Evolutionary conservation across 2,888 invertebrate genomes (phyloP), one percentile per base, ranked within the genome.

Genomic region (Leucoptera coffeella): DNA sequence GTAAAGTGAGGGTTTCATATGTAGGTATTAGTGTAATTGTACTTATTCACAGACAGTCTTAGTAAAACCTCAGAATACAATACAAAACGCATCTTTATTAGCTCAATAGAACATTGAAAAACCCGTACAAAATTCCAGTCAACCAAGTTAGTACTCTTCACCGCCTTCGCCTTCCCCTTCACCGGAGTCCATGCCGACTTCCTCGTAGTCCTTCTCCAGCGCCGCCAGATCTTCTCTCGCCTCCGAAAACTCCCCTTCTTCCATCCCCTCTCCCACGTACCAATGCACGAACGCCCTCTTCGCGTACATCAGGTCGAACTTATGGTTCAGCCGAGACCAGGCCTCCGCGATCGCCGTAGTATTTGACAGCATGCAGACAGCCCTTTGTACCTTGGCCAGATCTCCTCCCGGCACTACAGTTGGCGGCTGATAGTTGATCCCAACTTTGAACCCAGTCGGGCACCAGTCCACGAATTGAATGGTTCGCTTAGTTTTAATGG

Each of bases 311-410:
- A 89, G 71, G 50, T 88, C 88, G 51, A 89, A 86, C 55, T 88
- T 89, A 53, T 85, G 86, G 54, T 90, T 87, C 33, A 90, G 74
- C 47, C 89, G 78, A 30, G 86, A 86, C 89, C 89, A 90, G 22
- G 89, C 89, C 51, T 90, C 88, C 24, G n/a, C n/a, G n/a, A n/a
- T n/a, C n/a, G n/a, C n/a, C n/a, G n/a, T n/a, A n/a, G n/a, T n/a
- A n/a, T n/a, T 90, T 36, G 85, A 85, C 49, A 91, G 37, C 88
- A 90, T 90, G 65, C 90, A 91, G 2, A 91, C 87, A 20, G 89
- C 88, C 25, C 89, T 74, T 43, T 85, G 85, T 1, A 87, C 85
- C 56, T 85, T 86, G 33, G 87, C 86, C 40, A 84, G 56, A 47
- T 88, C 86, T 9, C 85, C 86, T 7, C 85, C 84, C 1, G 87